Base-by-base conservation (phyloP, 1,140 invertebrate species). In the Leguminivora glycinivorella region DNA sequence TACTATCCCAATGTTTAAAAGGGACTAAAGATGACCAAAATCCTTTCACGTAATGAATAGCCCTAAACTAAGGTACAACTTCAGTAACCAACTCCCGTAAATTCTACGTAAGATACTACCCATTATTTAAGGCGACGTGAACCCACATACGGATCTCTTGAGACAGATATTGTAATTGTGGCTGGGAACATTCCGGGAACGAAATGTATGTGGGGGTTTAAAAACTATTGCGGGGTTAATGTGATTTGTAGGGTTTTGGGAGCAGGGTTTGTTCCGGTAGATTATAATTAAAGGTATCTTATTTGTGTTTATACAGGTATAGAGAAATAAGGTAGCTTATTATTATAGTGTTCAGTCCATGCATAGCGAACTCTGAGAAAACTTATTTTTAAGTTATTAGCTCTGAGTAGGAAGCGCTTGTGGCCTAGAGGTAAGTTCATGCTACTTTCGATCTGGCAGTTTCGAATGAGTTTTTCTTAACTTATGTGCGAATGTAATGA, bases 91-190 rank as follows among this genome's bases (percentile, higher is more conserved):
- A 63, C 26, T 31, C 26, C 56, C 58, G 58, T 63, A 63, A 63
- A 63, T 63, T 63, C 14, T 34, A 29, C 26, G 58, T 63, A 63
- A 63, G 26, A 63, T 19, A 63, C 58, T 29, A 17, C 29, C 26
- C 58, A 63, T 63, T 63, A 63, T 63, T 63, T 34, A 63, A 63
- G 58, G 26, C 58, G 58, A 63, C n/a, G 58, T 17, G 29, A 31
- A 63, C 47, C 40, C n/a, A 60, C 56, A 34, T 34, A 29, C 58
- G 58, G 34, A 63, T 63, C 58, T 63, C 58, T 63, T 63, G 58
- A 63, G 58, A 63, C 58, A 63, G 58, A 29, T 31, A 63, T 63
- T 63, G 58, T 63, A 63, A 63, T 63, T 63, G 58, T 63, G 58
- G 58, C 14, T 63, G 26, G 58, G 4, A 60, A 60, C 47, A 29